phyloP scores from a whole-genome alignment of 92 coral and sea anemone species.

The Zoanthus sansibaricus region DNA sequence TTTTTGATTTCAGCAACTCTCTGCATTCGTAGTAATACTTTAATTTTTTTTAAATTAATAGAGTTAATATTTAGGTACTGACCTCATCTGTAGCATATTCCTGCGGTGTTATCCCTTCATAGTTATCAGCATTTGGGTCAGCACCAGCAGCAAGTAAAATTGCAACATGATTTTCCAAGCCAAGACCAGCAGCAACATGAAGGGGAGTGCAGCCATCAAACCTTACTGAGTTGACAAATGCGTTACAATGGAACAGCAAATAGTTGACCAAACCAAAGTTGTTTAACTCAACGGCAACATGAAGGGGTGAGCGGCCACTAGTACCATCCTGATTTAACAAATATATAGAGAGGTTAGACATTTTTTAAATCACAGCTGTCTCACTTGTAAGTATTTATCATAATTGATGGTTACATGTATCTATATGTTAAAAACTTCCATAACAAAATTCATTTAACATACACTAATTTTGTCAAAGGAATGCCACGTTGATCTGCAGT shows the following conservation, averaged over 20 bases:
- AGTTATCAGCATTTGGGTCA: slow-evolving; percentile 67
- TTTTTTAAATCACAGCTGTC: too few relatives aligned
- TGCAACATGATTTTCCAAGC: slow-evolving; percentile 73
- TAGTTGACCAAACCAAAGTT: slow-evolving; percentile 77
- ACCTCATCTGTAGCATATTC: slow-evolving; percentile 75
- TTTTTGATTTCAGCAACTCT: too few relatives aligned
- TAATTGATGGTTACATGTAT: too few relatives aligned
- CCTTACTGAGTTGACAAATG: slow-evolving; percentile 77
- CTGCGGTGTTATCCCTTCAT: slow-evolving; percentile 76
- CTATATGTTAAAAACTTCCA: too few relatives aligned
- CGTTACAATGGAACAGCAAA: slow-evolving; percentile 79
- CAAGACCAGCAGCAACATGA: slow-evolving; percentile 95
- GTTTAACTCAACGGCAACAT: slow-evolving; percentile 84
- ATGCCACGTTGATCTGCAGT: slow-evolving; percentile 92
- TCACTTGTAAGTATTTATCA: too few relatives aligned
- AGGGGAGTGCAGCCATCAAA: slow-evolving; percentile 86
- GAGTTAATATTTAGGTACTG: neutral
- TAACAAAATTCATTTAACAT: too few relatives aligned
- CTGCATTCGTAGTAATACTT: too few relatives aligned
- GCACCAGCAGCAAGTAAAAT: slow-evolving; percentile 91
- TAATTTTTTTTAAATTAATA: too few relatives aligned
- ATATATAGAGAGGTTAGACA: too few relatives aligned
- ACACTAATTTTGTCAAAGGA: slow-evolving; percentile 33
- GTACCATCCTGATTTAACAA: slow-evolving; percentile 76
- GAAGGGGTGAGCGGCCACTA: slow-evolving; percentile 95